Evolutionary conservation across 2,888 invertebrate species (phyloP).

Genomic region (Orchesella flavescens): DNA sequence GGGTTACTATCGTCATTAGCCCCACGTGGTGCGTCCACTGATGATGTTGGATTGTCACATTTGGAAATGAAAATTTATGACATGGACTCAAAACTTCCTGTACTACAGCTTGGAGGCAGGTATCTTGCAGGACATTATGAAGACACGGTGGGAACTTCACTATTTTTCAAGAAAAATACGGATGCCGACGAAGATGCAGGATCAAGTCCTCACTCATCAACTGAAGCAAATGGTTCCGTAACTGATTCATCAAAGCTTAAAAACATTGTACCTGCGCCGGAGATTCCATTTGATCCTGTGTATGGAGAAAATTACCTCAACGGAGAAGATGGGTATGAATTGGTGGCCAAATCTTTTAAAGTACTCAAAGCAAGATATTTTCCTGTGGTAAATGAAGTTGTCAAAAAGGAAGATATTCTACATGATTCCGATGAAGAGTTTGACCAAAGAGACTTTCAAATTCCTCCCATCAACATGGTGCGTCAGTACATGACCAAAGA

Average conservation of each 20-base stretch:
- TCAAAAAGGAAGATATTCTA: constrained; percentile 55
- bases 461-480: constrained; percentile 52
- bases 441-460: constrained; percentile 55
- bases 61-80: constrained; percentile 66
- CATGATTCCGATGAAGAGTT: constrained; percentile 53
- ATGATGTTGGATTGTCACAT: constrained; percentile 47
- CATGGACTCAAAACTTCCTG: constrained; percentile 65
- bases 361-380: constrained; percentile 59
- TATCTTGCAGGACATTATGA: constrained; percentile 67
- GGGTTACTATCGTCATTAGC: constrained; percentile 67
- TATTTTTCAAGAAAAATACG: constrained; percentile 67
- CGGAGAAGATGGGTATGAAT: constrained; percentile 56
- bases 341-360: constrained; percentile 65
- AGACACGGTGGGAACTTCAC: constrained; percentile 63
- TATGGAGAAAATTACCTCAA: constrained; percentile 50
- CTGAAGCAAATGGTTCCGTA: no score
- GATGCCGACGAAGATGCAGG: not conserved
- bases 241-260: constrained; percentile 24
- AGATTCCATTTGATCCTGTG: constrained; percentile 62
- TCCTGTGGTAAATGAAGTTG: constrained; percentile 40
- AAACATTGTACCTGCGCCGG: constrained; percentile 61
- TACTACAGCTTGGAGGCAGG: constrained; percentile 64
- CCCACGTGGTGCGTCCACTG: constrained; percentile 25
- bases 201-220: not conserved
- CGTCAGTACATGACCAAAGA: constrained; percentile 33